Evolutionary conservation across 1,140 invertebrate genomes (phyloP).

Genomic region (Hesperophylax magnus): DNA sequence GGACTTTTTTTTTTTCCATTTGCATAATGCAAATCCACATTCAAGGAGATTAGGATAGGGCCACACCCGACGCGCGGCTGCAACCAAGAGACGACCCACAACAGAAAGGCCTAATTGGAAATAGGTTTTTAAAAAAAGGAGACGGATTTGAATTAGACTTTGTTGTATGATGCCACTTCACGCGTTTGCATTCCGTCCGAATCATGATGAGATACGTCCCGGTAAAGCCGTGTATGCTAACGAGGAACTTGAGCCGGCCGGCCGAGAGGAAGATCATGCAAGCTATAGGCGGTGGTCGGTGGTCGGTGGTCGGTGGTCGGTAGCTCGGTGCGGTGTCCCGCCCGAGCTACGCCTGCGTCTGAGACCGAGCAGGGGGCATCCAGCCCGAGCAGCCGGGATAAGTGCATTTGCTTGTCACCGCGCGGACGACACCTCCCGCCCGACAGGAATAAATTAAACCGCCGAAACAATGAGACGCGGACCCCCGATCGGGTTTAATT

Average conservation of each 20-base stretch:
- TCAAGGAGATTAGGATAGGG: not conserved
- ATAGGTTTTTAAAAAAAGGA: too few relatives aligned
- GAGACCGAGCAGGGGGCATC: not conserved
- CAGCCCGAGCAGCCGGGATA: slow-evolving; percentile 1
- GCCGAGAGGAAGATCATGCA: too few relatives aligned
- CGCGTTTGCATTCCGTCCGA: too few relatives aligned
- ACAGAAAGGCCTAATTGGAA: not conserved
- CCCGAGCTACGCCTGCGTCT: not conserved
- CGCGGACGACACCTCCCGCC: slow-evolving; percentile 40
- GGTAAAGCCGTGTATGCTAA: not conserved
- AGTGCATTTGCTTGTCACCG: slow-evolving; percentile 46
- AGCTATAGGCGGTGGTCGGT: not conserved
- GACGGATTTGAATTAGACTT: too few relatives aligned
- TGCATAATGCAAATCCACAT: slow-evolving; percentile 28
- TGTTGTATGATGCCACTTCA: too few relatives aligned
- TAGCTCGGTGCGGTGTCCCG: too few relatives aligned
- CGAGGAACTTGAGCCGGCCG: not conserved
- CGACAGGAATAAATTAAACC: slow-evolving; percentile 45
- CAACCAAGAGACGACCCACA: not conserved
- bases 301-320: not conserved
- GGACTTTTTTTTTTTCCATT: slow-evolving; percentile 1
- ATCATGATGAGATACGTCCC: too few relatives aligned
- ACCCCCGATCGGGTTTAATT: slow-evolving; percentile 41
- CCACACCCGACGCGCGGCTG: not conserved
- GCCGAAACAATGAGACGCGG: slow-evolving; percentile 42